Evolutionary conservation across 2,888 invertebrate species (phyloP), one percentile per base, ranked within the genome.

Genomic region (Sphecodes monilicornis): DNA sequence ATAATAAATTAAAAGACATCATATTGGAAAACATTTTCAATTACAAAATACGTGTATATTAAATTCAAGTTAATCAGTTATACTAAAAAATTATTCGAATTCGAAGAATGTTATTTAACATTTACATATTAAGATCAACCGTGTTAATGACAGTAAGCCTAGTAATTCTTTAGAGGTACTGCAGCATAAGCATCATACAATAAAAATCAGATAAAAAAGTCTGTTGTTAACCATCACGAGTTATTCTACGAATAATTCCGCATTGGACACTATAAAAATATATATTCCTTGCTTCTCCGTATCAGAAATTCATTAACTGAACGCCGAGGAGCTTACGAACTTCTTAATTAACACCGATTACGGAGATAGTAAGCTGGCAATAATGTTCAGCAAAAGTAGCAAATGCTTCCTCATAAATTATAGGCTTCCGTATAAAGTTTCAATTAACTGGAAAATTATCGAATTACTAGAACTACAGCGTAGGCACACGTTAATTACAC

Each of bases 271-370:
- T n/a, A 22, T 32, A 13, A 39, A 74, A 39, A 26, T 26, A 46
- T 46, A 32, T 32, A 46, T 18, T 32, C 26, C 43, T 76, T 16
- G 22, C 32, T 32, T 16, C 10, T 16, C 32, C 39, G n/a, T 80
- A 80, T 82, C 74, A 50, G 70, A 70, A 82, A 74, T 80, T 80
- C 70, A 80, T 82, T 80, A 74, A 80, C 64, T 66, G 60, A 80
- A 16, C 50, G 69, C 70, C 16, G 70, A 75, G 74, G n/a, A 69
- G 75, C 75, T 81, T 76, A 81, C n/a, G 26, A 76, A 76, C 46
- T 80, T 74, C 69, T 60, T 74, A 82, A 82, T 82, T 82, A 82
- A 43, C 39, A 22, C n/a, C 79, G 73, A 74, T 82, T 82, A 80
- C 41, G 69, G 54, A 74, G 43, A 79, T 78, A 68, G 69, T 74